Evolutionary conservation across 1,140 invertebrate genomes (phyloP).

Genomic region (Myzus persicae): DNA sequence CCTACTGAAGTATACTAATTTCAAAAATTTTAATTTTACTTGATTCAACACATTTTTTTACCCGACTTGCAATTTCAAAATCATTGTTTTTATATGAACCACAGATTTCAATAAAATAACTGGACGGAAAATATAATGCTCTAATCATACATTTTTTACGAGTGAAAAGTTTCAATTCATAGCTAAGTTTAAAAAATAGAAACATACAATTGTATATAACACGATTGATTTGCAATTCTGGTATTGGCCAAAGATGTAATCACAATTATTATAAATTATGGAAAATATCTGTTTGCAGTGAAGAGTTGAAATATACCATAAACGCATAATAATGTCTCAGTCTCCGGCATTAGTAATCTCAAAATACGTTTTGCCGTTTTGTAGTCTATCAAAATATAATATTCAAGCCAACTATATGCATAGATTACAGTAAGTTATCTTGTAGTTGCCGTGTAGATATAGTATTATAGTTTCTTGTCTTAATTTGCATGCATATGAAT

Average conservation of each 20-base stretch:
- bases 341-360: background rate
- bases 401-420: background rate
- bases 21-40: background rate
- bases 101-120: background rate
- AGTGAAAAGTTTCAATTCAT: too few species aligned
- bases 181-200: background rate
- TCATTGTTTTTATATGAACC: background rate
- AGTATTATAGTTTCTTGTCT: slow-evolving; percentile 15
- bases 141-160: background rate
- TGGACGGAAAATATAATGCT: background rate
- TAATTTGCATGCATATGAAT: slow-evolving; percentile 7
- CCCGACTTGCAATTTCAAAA: background rate
- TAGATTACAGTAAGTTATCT: background rate
- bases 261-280: background rate
- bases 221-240: background rate
- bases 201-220: background rate
- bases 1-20: background rate
- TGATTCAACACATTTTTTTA: background rate
- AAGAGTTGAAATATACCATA: background rate
- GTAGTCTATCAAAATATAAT: background rate
- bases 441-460: background rate
- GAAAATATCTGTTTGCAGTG: background rate
- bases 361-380: background rate
- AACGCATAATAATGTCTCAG: background rate
- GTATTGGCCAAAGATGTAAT: too few species aligned